Conservation (phyloP, 1,140 invertebrate genomes). For the Ceratitis capitata region DNA sequence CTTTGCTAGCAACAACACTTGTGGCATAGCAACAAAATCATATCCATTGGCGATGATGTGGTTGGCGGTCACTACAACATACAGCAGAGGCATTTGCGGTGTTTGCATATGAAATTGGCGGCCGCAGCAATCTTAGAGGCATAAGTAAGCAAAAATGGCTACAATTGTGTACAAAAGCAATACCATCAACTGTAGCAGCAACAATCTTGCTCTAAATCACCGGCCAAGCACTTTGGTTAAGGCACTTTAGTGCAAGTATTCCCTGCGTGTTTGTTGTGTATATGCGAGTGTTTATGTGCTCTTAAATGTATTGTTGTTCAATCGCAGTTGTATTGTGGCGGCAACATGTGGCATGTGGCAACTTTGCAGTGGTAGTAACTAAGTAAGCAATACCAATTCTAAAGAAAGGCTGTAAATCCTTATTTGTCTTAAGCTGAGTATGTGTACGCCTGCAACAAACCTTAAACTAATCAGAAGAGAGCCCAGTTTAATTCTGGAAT, state of each 20-base stretch:
- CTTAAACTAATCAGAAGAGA: too few relatives aligned
- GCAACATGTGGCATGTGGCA: constrained; percentile 6
- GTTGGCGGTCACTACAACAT: neutral
- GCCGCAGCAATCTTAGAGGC: neutral
- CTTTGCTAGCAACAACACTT: constrained; percentile 3
- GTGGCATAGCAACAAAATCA: neutral
- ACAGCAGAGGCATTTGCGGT: neutral
- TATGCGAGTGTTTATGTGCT: neutral
- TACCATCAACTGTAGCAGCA: neutral
- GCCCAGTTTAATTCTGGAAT: too few relatives aligned
- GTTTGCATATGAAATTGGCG: neutral
- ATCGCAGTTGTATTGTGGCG: neutral
- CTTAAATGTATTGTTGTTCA: neutral
- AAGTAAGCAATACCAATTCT: neutral
- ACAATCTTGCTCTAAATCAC: neutral
- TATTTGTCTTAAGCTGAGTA: constrained; percentile 8
- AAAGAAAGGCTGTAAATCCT: too few relatives aligned
- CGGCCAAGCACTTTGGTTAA: neutral
- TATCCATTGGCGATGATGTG: neutral
- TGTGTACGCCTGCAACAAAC: too few relatives aligned
- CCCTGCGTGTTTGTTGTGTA: neutral
- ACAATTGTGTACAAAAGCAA: neutral
- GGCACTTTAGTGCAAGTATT: neutral
- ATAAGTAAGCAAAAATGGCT: neutral
- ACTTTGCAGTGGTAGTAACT: constrained; percentile 15